These are phyloP conservation scores for Dryobates pubescens DNA, from an alignment of 2,797 vertebrate genomes.

Conservation along the genomic window DNA sequence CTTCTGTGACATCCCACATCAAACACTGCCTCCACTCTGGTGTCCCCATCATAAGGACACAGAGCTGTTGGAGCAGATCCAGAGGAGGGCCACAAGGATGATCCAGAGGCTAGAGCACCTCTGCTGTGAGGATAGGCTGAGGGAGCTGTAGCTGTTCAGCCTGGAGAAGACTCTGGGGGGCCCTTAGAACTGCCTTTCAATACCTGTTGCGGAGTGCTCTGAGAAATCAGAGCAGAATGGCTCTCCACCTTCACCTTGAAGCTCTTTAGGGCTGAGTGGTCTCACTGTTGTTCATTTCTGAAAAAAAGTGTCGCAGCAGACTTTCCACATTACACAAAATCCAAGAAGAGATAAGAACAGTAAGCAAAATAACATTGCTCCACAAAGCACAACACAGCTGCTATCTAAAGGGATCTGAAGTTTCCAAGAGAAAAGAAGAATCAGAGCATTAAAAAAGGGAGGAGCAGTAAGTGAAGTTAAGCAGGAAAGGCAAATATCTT, in stretches of 20 bases:
- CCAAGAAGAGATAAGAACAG: neutral
- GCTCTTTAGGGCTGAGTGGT: neutral
- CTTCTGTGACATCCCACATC: no score
- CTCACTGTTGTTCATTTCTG: neutral
- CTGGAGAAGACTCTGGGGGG: no score
- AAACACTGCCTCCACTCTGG: no score
- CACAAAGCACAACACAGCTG: neutral
- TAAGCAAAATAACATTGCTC: neutral
- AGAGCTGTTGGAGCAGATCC: no score
- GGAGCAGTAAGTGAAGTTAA: fast-evolving
- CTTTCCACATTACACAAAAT: neutral
- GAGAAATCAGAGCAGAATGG: neutral
- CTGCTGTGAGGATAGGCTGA: no score
- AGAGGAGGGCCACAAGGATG: no score
- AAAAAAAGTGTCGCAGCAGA: neutral
- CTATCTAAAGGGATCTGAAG: neutral
- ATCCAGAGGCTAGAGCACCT: no score
- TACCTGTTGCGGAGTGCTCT: neutral
- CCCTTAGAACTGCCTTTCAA: no score
- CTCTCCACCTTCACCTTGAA: neutral
- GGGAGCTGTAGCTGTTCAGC: no score
- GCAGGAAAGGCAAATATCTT: neutral
- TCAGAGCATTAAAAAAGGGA: neutral
- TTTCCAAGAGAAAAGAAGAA: neutral
- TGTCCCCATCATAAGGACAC: no score